These are phyloP conservation scores for Brotula barbata DNA, from an alignment of 2,797 vertebrate genomes.

Conservation along the genomic window DNA sequence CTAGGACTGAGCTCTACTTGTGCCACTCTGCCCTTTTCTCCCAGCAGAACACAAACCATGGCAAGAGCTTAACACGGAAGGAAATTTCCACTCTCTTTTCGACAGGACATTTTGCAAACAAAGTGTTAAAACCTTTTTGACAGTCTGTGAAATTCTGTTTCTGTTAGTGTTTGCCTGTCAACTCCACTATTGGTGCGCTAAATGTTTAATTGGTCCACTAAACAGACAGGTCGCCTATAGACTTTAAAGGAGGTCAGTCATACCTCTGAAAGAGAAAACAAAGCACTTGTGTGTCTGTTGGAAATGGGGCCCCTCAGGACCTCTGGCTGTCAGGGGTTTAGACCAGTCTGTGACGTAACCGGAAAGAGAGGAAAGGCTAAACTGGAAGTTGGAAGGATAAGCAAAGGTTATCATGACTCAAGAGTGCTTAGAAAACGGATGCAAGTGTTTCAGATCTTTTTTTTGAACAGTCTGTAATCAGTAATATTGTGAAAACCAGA, in stretches of 20 bases:
- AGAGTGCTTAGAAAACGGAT: background rate
- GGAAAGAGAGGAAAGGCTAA: slow-evolving; percentile 8
- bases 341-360: background rate
- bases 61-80: slow-evolving; percentile 32
- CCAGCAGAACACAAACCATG: background rate
- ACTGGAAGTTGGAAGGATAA: slow-evolving; percentile 3
- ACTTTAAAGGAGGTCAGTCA: slow-evolving; percentile 7
- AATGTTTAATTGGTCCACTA: slow-evolving; percentile 52
- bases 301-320: slow-evolving; percentile 28
- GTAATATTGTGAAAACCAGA: too few species aligned
- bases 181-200: slow-evolving; percentile 42
- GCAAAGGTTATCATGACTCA: slow-evolving; percentile 7
- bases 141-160: slow-evolving; percentile 53
- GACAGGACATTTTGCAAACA: slow-evolving; percentile 20
- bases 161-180: slow-evolving; percentile 55
- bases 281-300: slow-evolving; percentile 24
- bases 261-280: slow-evolving; percentile 24
- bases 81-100: slow-evolving; percentile 21
- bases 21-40: background rate
- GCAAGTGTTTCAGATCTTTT: background rate
- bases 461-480: background rate
- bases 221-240: slow-evolving; percentile 21
- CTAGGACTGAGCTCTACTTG: background rate
- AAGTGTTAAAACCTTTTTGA: slow-evolving; percentile 52
- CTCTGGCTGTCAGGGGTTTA: slow-evolving; percentile 14